Evolutionary conservation across 1,140 invertebrate species (phyloP), one percentile per base, ranked within the genome.

Genomic region (Semibalanus balanoides): DNA sequence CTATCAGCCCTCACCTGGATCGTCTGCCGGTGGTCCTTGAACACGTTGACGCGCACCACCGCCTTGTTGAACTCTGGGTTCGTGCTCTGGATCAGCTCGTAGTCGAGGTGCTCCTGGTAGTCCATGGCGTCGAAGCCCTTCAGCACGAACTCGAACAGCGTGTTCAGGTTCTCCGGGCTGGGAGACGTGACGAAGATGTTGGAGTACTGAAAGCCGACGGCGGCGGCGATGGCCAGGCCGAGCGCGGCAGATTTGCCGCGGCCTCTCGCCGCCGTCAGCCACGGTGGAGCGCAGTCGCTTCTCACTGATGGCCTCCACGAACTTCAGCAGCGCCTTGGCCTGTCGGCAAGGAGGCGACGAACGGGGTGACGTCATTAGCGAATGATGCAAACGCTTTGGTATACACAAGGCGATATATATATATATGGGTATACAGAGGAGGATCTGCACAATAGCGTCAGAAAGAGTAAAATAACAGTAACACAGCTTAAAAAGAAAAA

Each of bases 121-220:
- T 94, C 90, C 73, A 99, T 85, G 0, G 91, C 93, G 85, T 98
- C 95, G 82, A 99, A 93, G 0, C 97, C 92, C 88, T 98, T 99
- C 64, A 98, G 90, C 28, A 98, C 87, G 85, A 99, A 99, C 82
- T 99, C 94, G 85, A 99, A 99, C 0, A 99, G 85, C 0, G 97
- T 99, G 78, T 94, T 96, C 82, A 99, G 89, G 87, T 99, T 99
- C 83, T 99, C 97, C 3, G 97, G 97, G 83, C 93, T 94, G 0
- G 98, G 98, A 78, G 95, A 96, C 0, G 97, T 98, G 25, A 99
- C 95, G 85, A 97, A 99, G 74, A 99, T 94, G 83, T 99, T 99
- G 27, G 96, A 95, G 84, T 98, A 99, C 29, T 94, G 93, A 82
- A 92, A 91, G 0, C 92, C 90, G 75, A 95, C 86, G 27, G 91